Evolutionary conservation across 2,797 vertebrate genomes (phyloP).

Genomic region (Lacerta bilineata): DNA sequence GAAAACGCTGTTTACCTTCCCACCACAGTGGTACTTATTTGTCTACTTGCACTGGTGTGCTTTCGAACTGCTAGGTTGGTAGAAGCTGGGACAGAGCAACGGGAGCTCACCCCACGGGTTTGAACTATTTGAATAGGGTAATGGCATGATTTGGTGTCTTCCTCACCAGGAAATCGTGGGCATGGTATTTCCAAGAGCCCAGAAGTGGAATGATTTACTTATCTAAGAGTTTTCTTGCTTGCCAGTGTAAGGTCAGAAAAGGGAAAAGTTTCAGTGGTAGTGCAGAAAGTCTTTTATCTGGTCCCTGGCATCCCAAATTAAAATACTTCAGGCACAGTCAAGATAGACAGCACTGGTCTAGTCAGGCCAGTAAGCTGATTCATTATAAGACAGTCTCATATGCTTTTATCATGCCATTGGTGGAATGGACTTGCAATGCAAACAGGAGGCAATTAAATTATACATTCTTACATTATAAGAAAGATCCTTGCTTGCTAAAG

Average conservation of each 20-base stretch:
- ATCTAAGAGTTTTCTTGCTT: neutral
- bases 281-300: neutral
- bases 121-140: too few species aligned
- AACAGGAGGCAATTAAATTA: too few species aligned
- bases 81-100: too few species aligned
- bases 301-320: neutral
- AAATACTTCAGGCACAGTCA: neutral
- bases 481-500: too few species aligned
- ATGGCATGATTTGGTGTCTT: neutral
- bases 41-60: too few species aligned
- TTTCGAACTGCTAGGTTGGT: too few species aligned
- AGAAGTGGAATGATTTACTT: neutral
- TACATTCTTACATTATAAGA: too few species aligned
- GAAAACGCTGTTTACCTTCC: too few species aligned
- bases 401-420: too few species aligned
- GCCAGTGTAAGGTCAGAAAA: neutral
- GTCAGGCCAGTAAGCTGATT: neutral
- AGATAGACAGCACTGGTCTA: neutral
- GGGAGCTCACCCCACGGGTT: rapidly evolving
- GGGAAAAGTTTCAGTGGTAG: neutral
- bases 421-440: too few species aligned
- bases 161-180: neutral
- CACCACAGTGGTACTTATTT: too few species aligned
- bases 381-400: neutral
- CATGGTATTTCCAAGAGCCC: neutral